These are phyloP conservation scores for Grantiella picta DNA, from an alignment of 2,113 vertebrate species.

Conservation along the genomic window DNA sequence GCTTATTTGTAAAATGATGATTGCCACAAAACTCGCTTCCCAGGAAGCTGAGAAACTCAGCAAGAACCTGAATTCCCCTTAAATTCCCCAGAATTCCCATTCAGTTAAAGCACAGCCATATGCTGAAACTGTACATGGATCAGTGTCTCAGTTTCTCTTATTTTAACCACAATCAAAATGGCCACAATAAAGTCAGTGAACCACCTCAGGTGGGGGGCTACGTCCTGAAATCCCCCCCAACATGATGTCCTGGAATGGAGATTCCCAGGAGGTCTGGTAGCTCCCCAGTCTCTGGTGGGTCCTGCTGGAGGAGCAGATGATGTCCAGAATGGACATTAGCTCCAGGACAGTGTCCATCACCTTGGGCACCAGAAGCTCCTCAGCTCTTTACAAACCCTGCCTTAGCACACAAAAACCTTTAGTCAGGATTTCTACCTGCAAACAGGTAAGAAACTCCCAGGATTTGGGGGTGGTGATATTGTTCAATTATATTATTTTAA, in stretches of 20 bases:
- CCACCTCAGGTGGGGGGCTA: background rate
- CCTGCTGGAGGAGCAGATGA: background rate
- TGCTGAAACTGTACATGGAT: accelerated
- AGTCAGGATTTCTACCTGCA: background rate
- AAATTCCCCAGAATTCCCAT: background rate
- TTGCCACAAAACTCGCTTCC: background rate
- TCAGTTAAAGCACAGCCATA: background rate
- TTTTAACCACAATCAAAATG: background rate
- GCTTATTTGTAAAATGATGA: background rate
- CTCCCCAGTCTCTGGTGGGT: background rate
- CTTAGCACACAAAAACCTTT: background rate
- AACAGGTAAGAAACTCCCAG: background rate
- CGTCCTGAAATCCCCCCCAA: background rate
- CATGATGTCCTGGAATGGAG: accelerated
- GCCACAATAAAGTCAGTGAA: background rate
- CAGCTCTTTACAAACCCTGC: background rate
- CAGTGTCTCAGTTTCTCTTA: background rate
- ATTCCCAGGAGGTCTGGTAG: background rate
- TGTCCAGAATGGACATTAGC: background rate
- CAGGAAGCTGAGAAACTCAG: background rate
- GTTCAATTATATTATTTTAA: background rate
- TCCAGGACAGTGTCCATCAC: background rate
- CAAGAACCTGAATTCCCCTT: background rate
- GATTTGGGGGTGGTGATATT: background rate
- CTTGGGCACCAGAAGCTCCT: background rate